Base-by-base conservation (phyloP, 2,888 invertebrate species). In the Ormyrus labotus region DNA sequence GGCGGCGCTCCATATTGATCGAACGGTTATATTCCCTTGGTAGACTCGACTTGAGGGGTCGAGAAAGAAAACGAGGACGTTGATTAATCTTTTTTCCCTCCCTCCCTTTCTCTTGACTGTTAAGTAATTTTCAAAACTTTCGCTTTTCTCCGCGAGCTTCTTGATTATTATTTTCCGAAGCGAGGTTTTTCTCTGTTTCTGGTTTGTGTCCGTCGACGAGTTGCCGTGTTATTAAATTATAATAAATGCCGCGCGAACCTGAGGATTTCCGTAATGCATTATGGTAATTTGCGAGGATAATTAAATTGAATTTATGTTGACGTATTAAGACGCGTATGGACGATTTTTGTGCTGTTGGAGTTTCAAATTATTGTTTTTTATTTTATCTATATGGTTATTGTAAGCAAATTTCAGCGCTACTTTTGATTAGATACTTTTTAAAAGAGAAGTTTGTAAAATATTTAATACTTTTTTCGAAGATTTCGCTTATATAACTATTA, bases 31-130 rank as follows among this genome's bases (percentile, higher is more conserved):
- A 73, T 79, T 69, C 71, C 67, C 72, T 5, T 34, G 70, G 58
- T 13, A 58, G 9, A 58, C 45, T 58, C 47, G 51, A 45, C 45
- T 19, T 19, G 69, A n/a, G 50, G 19, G 68, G 63, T 13, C 60
- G 61, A 13, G 60, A 75, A 65, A 58, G 70, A 64, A 80, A 75
- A 80, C 65, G 75, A 71, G 75, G 75, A 75, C 80, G 70, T 80
- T 80, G 80, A 80, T 80, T 80, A 80, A 75, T 80, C 75, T 80
- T 80, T 80, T 80, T 61, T 10, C 10, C 74, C 48, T 51, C 48
- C 57, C 53, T 48, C 64, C 45, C 50, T 57, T 10, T 68, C 34
- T 19, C 48, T 4, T 10, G 51, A 64, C 58, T 73, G 48, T 73
- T 73, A 45, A 69, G 63, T 73, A 57, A 72, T 78, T 53, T 68